Base-by-base conservation (phyloP, 2,888 invertebrate species). In the Julus scanicus region DNA sequence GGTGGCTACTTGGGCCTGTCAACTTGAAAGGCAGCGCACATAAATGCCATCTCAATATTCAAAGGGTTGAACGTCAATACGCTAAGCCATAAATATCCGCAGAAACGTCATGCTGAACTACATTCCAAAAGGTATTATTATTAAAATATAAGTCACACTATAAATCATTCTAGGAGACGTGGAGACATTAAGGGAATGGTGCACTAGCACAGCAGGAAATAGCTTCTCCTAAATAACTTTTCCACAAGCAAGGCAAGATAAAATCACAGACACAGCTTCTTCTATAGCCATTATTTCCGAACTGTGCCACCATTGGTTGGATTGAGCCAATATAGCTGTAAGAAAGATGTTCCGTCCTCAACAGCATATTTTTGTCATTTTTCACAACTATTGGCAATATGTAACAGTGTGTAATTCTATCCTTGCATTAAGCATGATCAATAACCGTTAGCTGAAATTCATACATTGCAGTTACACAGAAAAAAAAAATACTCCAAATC, bases 101-200 rank as follows among this genome's bases (percentile, higher is more conserved):
- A 84, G 84, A 84, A 44, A 84, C 17, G 84, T 40, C 40, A 39
- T 11, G 84, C 40, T 84, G 44, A 84, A 84, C 84, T 84, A 84
- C 84, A 84, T 40, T 84, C 39, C 44, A 44, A 39, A 39, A 5
- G n/a, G 44, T 84, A 84, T 84, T 84, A 84, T 71, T 71, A 71
- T 84, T 39, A 44, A 84, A 44, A 84, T 84, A 39, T 44, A 84
- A 44, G 84, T 84, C 84, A 84, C 17, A 17, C 44, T 17, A 84
- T 84, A 84, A 84, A 84, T 84, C 84, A 84, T 84, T 37, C 40
- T 20, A 84, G 3, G 44, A 71, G 63, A 29, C 63, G 20, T 17
- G 63, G 11, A 29, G 63, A 20, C 63, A 71, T 71, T 71, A 71
- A 71, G 63, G 63, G 63, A 71, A 71, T 71, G 20, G 63, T 71